Evolutionary conservation across 2,888 invertebrate genomes (phyloP).

Genomic region (Andrena camellia): DNA sequence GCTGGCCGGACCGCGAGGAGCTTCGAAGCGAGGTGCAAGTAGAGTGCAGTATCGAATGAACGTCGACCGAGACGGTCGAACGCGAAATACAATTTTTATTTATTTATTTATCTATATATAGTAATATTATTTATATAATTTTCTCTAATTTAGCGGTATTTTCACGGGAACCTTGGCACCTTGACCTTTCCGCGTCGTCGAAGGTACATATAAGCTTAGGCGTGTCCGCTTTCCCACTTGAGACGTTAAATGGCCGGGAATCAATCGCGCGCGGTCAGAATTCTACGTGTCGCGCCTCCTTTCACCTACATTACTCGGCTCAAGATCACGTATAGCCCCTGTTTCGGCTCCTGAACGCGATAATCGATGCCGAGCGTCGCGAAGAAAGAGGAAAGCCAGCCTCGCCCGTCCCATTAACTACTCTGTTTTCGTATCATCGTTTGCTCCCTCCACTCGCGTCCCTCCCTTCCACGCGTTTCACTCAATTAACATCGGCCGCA

Average conservation of each 20-base stretch:
- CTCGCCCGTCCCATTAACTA: background rate
- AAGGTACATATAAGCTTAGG: background rate
- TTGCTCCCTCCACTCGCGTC: background rate
- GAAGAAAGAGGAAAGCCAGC: background rate
- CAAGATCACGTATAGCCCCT: slow-evolving; percentile 1
- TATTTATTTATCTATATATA: no score
- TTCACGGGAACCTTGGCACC: background rate
- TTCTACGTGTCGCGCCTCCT: background rate
- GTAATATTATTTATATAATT: no score
- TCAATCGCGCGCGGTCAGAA: slow-evolving; percentile 10
- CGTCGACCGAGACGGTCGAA: background rate
- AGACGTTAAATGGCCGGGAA: slow-evolving; percentile 7
- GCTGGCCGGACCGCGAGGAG: background rate
- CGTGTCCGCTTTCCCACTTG: slow-evolving; percentile 2
- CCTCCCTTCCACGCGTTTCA: background rate
- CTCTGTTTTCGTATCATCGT: background rate
- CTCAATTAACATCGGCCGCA: background rate
- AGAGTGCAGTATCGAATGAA: background rate
- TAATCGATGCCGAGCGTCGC: slow-evolving; percentile 5
- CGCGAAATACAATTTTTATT: background rate
- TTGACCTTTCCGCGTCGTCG: background rate
- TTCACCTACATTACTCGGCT: slow-evolving; percentile 3
- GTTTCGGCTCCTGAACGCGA: background rate
- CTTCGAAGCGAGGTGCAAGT: background rate
- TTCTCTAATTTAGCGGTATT: background rate